Conservation (phyloP, 2,113 vertebrate genomes). For the Sander vitreus region DNA sequence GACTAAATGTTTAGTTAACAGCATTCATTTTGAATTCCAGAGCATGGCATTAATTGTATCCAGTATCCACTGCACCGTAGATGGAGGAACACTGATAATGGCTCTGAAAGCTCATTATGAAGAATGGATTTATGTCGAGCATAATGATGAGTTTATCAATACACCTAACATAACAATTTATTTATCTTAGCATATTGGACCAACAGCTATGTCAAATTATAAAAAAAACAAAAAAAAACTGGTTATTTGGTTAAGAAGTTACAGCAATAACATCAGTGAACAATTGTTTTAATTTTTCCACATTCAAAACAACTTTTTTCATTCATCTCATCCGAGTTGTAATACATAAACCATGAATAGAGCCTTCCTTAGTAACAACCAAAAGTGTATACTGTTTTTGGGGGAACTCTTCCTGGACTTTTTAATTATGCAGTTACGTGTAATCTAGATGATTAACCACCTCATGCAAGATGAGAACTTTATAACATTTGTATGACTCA, state of each 20-base stretch:
- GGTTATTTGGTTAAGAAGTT: neutral
- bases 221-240: too few relatives aligned
- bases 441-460: neutral
- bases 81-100: neutral
- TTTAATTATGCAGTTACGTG: neutral
- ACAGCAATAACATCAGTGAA: neutral
- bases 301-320: conserved; percentile 23
- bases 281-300: neutral
- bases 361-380: neutral
- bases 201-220: neutral
- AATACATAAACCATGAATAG: neutral
- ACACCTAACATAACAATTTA: neutral
- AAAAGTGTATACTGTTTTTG: neutral
- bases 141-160: neutral
- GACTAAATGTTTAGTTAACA: neutral
- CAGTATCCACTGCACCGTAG: neutral
- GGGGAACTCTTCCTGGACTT: neutral
- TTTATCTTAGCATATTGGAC: neutral
- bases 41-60: neutral
- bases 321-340: neutral
- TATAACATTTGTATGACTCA: neutral
- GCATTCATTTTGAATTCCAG: neutral
- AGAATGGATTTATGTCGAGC: neutral
- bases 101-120: neutral
- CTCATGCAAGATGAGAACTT: neutral